Evolutionary conservation across 2,888 invertebrate genomes (phyloP), one percentile per base, ranked within the genome.

Genomic region (Thelaira solivaga): DNA sequence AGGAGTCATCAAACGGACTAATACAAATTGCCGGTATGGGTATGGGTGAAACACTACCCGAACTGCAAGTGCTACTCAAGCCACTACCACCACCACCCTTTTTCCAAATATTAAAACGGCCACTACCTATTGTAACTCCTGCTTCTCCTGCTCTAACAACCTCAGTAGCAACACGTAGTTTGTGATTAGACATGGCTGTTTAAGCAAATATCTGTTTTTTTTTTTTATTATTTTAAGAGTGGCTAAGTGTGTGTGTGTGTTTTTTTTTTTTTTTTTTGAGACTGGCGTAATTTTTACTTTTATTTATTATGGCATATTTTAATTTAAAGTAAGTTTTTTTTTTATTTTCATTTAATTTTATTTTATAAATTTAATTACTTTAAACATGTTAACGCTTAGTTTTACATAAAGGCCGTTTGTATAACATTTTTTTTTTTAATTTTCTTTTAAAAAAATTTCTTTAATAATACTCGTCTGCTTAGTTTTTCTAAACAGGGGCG

Each of bases 1-100:
- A 92, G 77, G 93, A 92, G 82, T 93, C 93, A 82, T 92, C 93
- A 79, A 82, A 85, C 26, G 83, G 83, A 76, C 86, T 87, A 78
- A 86, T 86, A 45, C 86, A 75, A 64, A 86, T 86, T 71, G 84
- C 83, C 55, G 86, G 86, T 65, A 85, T 84, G 62, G 86, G 86
- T 71, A 86, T 83, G 43, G 86, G 86, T 22, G 86, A 86, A n/a
- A 85, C 80, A 79, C 84, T 87, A 69, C 83, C 85, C 8, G 86
- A 86, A 80, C 86, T 86, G 78, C 86, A 86, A 59, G 82, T 83
- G 67, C 86, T 86, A 73, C 84, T 86, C 7, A 80, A 57, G 34
- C 77, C 80, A 61, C 81, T 81, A 36, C 80, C 77, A n/a, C 57
- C 55, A 11, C 61, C 45, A 22, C n/a, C n/a, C n/a, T n/a, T n/a